Evolutionary conservation across 2,113 vertebrate species (phyloP), one percentile per base, ranked within the genome.

Genomic region (human): DNA sequence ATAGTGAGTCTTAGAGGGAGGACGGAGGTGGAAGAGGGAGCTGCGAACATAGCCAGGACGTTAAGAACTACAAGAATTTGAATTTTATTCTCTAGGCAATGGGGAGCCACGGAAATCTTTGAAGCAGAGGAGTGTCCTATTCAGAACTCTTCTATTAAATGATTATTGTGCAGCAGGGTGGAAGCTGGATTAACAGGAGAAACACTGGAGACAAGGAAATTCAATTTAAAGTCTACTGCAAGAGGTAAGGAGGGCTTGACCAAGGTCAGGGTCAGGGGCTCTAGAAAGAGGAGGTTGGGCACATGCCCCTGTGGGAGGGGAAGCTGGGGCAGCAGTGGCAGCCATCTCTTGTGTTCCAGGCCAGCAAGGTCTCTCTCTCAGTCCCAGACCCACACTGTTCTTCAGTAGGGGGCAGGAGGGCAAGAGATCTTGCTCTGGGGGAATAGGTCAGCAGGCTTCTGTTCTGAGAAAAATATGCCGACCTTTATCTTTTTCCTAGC

Each of bases 401-500:
- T 61, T 96, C 25, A 45, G 40, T 43, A 40, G 55, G 20, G 50
- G 32, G 3, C 8, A 78, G 45, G 43, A 61, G 35, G 30, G 4
- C 57, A 80, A 40, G 27, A 27, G 40, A 30, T 52, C 30, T 94
- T 25, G 16, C 16, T 73, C 43, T 85, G 52, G 82, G 61, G 45
- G 13, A 75, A 27, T 7, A 25, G 23, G 20, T 87, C 50, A 72
- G 25, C 38, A 70, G 78, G 25, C 30, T 97, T 94, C 79, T 70
- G 16, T n/a, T 89, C 68, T 95, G 81, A 81, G 94, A 96, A 96
- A 94, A 94, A 18, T 7, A 2, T 75, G 16, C 43, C 0, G 27
- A 50, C 92, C 14, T 93, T n/a, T 17, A 84, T 43, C 17, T 6
- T 94, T 93, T 95, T 91, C 89, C 68, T 89, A 50, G 40, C 30